phyloP scores from a whole-genome alignment of 2,888 invertebrate species.

The Sphaerophoria taeniata region DNA sequence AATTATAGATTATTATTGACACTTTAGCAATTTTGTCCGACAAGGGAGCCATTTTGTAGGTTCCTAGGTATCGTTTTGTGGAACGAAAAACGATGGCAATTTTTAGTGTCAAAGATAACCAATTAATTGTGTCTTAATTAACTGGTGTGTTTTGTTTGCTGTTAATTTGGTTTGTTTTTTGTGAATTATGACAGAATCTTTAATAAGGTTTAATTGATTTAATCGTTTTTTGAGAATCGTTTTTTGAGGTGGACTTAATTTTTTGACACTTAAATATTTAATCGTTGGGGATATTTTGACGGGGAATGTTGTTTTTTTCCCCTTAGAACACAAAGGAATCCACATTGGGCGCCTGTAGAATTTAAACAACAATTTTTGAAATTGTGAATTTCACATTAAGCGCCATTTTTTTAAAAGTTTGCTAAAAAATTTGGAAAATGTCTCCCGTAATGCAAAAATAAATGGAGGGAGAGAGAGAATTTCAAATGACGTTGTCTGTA shows the following conservation, averaged over 20 bases:
- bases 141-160: not conserved
- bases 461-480: no score
- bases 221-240: not conserved
- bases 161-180: not conserved
- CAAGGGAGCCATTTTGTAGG: not conserved
- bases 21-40: constrained; percentile 8
- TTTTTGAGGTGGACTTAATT: not conserved
- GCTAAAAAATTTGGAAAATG: not conserved
- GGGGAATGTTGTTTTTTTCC: not conserved
- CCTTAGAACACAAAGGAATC: not conserved
- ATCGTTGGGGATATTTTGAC: not conserved
- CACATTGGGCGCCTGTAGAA: not conserved
- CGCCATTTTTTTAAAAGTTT: not conserved
- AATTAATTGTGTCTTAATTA: constrained; percentile 10
- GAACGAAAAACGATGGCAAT: not conserved
- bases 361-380: not conserved
- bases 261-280: not conserved
- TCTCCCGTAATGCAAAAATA: not conserved
- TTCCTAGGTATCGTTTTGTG: not conserved
- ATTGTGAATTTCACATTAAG: not conserved
- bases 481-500: no score
- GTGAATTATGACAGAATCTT: not conserved
- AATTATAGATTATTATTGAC: constrained; percentile 36
- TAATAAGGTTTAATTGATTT: not conserved
- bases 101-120: constrained; percentile 1